These are phyloP conservation scores for Bos javanicus DNA, from an alignment of 2,113 vertebrate genomes.

Conservation along the genomic window DNA sequence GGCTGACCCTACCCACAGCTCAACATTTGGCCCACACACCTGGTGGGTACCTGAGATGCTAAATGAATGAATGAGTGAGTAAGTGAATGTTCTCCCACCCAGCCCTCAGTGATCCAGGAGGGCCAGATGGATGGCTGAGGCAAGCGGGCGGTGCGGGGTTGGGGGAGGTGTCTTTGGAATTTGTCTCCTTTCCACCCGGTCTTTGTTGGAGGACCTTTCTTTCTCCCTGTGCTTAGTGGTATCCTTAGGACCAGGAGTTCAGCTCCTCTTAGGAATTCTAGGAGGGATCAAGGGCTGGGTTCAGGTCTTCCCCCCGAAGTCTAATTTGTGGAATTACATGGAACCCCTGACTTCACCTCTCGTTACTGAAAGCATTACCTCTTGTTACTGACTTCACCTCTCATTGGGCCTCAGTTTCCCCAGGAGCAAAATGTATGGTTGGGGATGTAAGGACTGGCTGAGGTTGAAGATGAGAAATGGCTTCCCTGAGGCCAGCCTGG, in stretches of 20 bases:
- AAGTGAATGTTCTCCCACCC: neutral
- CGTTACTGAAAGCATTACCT: neutral
- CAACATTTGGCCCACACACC: neutral
- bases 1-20: neutral
- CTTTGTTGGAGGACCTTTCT: neutral
- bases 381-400: neutral
- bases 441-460: neutral
- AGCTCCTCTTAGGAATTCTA: neutral
- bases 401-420: neutral
- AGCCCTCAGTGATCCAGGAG: neutral
- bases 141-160: fast-evolving
- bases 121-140: neutral
- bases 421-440: neutral
- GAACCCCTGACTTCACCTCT: neutral
- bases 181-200: neutral
- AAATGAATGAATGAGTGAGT: neutral
- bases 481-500: neutral
- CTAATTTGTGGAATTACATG: neutral
- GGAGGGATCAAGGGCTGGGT: neutral
- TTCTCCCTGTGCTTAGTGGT: neutral
- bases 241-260: neutral
- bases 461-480: neutral
- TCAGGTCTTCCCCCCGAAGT: neutral
- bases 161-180: neutral
- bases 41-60: neutral